Percentiles rank a stretch among this genome's conserved stretches.
These are phyloP conservation scores for Lepidocyrtoides sp. DNA, from an alignment of 2,888 invertebrate genomes.

Conservation along the genomic window DNA sequence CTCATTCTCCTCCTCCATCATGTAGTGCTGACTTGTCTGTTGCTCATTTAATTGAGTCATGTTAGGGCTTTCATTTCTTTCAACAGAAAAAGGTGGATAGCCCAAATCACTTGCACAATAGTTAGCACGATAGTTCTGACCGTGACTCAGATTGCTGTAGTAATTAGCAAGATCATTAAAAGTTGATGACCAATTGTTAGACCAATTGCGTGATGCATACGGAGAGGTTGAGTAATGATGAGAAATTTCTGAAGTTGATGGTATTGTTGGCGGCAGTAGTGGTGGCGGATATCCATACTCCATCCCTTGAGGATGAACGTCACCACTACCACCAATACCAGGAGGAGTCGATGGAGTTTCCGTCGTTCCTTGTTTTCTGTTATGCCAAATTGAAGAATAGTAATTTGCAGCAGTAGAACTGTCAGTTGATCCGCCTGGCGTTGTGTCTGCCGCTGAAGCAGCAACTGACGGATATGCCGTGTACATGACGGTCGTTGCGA, in stretches of 20 bases:
- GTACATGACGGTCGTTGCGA: conserved; percentile 14
- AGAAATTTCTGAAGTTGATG: conserved; percentile 35
- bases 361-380: conserved; percentile 10
- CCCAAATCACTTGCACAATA: not conserved
- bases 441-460: not conserved
- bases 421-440: not conserved
- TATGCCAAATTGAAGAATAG: conserved; percentile 12
- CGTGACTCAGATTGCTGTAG: conserved; percentile 54
- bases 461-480: conserved; percentile 23
- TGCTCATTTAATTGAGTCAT: not conserved
- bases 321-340: not conserved
- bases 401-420: not conserved
- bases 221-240: conserved; percentile 8
- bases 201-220: conserved; percentile 47
- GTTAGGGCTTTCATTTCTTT: conserved; percentile 16
- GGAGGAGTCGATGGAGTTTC: not conserved
- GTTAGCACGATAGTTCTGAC: conserved; percentile 1
- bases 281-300: conserved; percentile 38
- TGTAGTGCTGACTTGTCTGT: not conserved
- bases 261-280: not conserved
- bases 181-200: conserved; percentile 58
- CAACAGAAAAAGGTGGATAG: not conserved
- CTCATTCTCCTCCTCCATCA: conserved; percentile 6
- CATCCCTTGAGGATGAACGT: conserved; percentile 13
- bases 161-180: conserved; percentile 66